Evolutionary conservation across 2,888 invertebrate genomes (phyloP).

Genomic region (Eugnorisma glareosa): DNA sequence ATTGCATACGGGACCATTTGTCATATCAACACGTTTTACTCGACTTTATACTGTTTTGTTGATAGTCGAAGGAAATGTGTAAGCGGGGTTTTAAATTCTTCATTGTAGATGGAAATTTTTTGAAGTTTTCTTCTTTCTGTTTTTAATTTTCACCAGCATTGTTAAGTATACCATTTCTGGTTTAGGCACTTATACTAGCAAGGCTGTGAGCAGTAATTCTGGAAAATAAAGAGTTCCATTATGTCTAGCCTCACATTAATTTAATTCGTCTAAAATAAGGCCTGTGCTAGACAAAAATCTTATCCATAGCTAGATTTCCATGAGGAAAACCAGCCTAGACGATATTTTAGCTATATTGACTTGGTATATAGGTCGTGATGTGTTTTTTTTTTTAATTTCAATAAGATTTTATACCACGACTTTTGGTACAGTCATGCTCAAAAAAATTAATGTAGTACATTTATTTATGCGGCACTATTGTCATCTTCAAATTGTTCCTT

Average conservation of each 20-base stretch:
- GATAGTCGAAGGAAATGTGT: background rate
- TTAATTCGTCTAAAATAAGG: background rate
- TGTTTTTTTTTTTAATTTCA: background rate
- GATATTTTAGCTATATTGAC: background rate
- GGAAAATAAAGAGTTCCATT: no score
- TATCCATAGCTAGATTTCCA: background rate
- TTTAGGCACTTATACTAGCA: no score
- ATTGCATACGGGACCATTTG: conserved; percentile 76
- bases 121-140: no score
- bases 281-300: background rate
- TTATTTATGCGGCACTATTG: background rate
- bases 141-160: background rate
- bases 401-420: background rate
- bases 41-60: conserved; percentile 37
- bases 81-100: no score
- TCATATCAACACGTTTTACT: conserved; percentile 74
- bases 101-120: no score
- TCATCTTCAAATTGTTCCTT: background rate
- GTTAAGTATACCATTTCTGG: no score
- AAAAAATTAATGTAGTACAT: background rate
- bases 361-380: background rate
- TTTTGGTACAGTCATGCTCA: background rate
- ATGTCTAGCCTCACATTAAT: no score
- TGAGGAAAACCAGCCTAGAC: background rate
- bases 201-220: no score